phyloP scores from a whole-genome alignment of 2,797 vertebrate species.

The Chloroceryle amazona region DNA sequence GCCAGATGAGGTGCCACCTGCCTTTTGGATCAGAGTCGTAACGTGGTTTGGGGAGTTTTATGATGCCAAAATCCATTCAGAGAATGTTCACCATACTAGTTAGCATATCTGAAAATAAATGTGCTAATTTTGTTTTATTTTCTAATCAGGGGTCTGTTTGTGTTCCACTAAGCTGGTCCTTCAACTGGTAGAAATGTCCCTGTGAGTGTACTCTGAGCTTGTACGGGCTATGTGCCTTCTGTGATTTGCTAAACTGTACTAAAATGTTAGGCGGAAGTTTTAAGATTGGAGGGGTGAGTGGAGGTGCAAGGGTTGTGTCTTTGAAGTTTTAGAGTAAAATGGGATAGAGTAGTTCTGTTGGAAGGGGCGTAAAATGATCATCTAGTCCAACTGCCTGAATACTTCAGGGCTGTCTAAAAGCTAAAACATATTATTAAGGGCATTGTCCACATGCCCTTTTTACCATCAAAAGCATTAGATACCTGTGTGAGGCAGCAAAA shows the following conservation, averaged over 20 bases:
- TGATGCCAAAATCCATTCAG: not conserved
- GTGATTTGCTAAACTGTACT: not conserved
- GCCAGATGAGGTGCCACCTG: not conserved
- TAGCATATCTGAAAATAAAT: not conserved
- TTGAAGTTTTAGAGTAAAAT: not conserved
- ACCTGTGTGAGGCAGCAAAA: not conserved
- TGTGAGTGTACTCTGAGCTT: not conserved
- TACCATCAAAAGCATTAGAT: not conserved
- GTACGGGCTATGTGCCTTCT: not conserved
- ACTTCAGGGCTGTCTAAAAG: not conserved
- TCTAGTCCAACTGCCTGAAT: not conserved
- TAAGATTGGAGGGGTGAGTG: not conserved
- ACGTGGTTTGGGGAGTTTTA: not conserved
- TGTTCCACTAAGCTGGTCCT: not conserved
- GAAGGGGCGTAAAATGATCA: not conserved
- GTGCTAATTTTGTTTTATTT: not conserved
- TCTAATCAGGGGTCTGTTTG: not conserved
- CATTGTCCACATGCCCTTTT: not conserved
- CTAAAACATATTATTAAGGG: not conserved
- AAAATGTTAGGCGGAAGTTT: not conserved
- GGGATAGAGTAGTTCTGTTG: not conserved
- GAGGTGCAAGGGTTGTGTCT: not conserved
- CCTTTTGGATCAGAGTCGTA: not conserved
- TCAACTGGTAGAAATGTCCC: not conserved
- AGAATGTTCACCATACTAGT: not conserved